These are phyloP conservation scores for Alligator sinensis DNA, from an alignment of 2,113 vertebrate genomes.

Conservation along the genomic window DNA sequence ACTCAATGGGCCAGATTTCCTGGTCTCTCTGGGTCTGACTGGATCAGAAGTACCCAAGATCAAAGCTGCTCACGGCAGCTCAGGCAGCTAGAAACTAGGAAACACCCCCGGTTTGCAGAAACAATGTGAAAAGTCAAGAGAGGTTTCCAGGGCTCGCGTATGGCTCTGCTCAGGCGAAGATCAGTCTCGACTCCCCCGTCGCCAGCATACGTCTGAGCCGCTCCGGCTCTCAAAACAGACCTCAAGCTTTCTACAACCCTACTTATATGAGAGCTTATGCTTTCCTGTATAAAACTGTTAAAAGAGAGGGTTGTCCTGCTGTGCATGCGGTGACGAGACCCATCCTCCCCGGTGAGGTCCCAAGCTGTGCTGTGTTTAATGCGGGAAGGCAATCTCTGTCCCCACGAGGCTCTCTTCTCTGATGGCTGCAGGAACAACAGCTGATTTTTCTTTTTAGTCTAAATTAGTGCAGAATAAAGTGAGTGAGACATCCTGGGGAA, in stretches of 20 bases:
- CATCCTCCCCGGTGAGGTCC: background rate
- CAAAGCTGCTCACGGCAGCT: background rate
- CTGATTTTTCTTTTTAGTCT: background rate
- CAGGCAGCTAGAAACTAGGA: background rate
- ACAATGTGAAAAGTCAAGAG: background rate
- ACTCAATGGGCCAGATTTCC: background rate
- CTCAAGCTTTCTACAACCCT: background rate
- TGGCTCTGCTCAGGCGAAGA: background rate
- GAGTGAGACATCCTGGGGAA: background rate
- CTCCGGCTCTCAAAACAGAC: background rate
- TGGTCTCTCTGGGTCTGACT: background rate
- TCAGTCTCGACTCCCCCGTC: background rate
- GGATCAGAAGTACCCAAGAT: background rate
- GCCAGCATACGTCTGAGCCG: fast-evolving
- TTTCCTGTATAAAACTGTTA: background rate
- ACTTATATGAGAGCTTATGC: background rate
- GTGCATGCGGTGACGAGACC: background rate
- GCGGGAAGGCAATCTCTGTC: background rate
- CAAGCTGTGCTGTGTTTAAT: background rate
- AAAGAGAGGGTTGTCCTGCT: background rate
- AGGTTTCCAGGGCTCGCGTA: background rate
- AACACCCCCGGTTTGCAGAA: background rate
- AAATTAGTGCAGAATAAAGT: constrained; percentile 4
- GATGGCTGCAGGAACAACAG: background rate
- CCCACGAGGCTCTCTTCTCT: background rate